phyloP scores from a whole-genome alignment of 2,888 invertebrate species.

The Rhagophthalmus giganteus region DNA sequence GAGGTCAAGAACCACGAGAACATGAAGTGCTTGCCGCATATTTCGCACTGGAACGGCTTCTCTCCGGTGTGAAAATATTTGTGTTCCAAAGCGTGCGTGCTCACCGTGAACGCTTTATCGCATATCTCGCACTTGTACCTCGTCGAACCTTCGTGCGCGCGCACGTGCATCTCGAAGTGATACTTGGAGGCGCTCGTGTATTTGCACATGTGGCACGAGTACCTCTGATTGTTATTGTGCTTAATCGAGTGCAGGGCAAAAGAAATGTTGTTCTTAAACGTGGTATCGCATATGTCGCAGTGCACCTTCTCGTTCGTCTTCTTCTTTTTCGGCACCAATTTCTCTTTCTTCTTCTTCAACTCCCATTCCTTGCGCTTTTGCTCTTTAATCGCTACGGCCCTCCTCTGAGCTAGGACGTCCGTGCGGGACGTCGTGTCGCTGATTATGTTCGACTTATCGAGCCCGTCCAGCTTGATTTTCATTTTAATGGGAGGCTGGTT shows the following conservation, averaged over 20 bases:
- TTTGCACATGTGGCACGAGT: conserved; percentile 47
- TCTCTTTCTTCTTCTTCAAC: conserved; percentile 5
- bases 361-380: conserved; percentile 6
- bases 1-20: conserved; percentile 57
- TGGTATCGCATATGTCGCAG: conserved; percentile 31
- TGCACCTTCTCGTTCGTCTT: conserved; percentile 19
- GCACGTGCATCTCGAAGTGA: conserved; percentile 47
- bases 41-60: conserved; percentile 58
- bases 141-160: conserved; percentile 51
- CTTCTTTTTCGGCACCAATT: not conserved
- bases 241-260: conserved; percentile 46
- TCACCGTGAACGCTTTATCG: conserved; percentile 57
- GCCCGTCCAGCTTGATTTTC: conserved; percentile 4
- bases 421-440: no score
- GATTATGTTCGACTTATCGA: conserved; percentile 19
- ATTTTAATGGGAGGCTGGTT: conserved; percentile 8
- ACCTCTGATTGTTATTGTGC: conserved; percentile 44
- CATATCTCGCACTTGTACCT: conserved; percentile 61
- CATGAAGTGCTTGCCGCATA: conserved; percentile 60
- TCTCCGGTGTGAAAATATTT: conserved; percentile 61
- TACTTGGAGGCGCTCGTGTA: conserved; percentile 48
- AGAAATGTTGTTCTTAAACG: conserved; percentile 33
- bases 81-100: conserved; percentile 58
- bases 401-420: no score
- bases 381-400: no score